Conservation (phyloP, 2,113 vertebrate species). For the Pitta sordida region DNA sequence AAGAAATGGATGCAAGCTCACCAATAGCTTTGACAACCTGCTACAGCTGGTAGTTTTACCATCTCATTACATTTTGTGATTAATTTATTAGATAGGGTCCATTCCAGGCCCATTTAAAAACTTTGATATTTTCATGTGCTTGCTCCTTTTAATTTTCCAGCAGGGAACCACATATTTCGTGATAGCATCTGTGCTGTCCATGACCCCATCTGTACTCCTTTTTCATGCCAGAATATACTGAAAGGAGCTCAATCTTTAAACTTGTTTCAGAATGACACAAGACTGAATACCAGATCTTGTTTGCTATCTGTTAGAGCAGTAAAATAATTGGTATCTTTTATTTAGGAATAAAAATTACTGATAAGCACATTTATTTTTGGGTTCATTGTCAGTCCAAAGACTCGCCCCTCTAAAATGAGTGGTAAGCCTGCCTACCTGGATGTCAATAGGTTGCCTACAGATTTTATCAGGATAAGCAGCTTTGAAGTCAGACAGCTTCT, state of each 20-base stretch:
- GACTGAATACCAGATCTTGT: background rate
- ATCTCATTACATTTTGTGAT: background rate
- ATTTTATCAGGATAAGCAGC: slow-evolving; percentile 81
- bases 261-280: background rate
- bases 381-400: background rate
- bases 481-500: slow-evolving; percentile 86
- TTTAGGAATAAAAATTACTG: background rate
- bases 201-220: slow-evolving; percentile 10
- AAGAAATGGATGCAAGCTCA: background rate
- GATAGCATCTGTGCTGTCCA: slow-evolving; percentile 10
- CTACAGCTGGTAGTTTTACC: background rate
- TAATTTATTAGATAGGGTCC: background rate
- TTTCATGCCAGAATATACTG: background rate
- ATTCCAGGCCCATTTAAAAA: slow-evolving; percentile 12
- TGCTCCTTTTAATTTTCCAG: slow-evolving; percentile 13
- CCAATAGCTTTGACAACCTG: background rate
- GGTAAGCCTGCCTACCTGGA: slow-evolving; percentile 80
- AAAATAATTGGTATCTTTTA: background rate
- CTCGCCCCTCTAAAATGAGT: accelerated
- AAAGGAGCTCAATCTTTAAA: background rate
- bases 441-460: slow-evolving; percentile 87
- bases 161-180: background rate
- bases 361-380: background rate
- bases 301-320: background rate
- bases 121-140: background rate